Evolutionary conservation across 2,888 invertebrate species (phyloP).

Genomic region (Peribatodes rhomboidaria): DNA sequence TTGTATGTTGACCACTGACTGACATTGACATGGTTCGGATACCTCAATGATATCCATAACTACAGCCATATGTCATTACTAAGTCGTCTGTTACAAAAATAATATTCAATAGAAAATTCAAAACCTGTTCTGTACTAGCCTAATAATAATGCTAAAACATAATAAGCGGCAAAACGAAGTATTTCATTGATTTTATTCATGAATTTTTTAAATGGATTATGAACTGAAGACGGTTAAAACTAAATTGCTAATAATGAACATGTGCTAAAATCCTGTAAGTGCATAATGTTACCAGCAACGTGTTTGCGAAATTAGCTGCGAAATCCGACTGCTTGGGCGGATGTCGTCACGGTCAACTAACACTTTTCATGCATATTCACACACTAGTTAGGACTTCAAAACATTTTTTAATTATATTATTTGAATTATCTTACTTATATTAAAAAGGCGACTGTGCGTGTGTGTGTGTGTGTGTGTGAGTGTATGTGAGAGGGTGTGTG

Average conservation of each 20-base stretch:
- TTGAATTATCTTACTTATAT: too few relatives aligned
- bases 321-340: constrained; percentile 39
- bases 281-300: constrained; percentile 32
- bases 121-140: not conserved
- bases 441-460: too few relatives aligned
- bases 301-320: constrained; percentile 42
- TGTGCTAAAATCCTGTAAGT: constrained; percentile 25
- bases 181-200: not conserved
- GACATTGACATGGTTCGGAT: constrained; percentile 34
- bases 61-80: not conserved
- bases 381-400: not conserved
- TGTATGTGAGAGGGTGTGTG: too few relatives aligned
- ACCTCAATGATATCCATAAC: constrained; percentile 15
- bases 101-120: not conserved
- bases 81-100: constrained; percentile 2
- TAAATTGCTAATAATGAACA: constrained; percentile 8
- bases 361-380: constrained; percentile 21
- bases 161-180: not conserved
- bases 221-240: not conserved
- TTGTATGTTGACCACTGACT: constrained; percentile 21
- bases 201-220: not conserved
- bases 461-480: too few relatives aligned
- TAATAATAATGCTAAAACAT: not conserved
- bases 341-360: constrained; percentile 48
- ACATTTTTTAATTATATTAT: not conserved